Conservation (phyloP, 2,113 vertebrate genomes). For the Chloropsis cyanopogon region DNA sequence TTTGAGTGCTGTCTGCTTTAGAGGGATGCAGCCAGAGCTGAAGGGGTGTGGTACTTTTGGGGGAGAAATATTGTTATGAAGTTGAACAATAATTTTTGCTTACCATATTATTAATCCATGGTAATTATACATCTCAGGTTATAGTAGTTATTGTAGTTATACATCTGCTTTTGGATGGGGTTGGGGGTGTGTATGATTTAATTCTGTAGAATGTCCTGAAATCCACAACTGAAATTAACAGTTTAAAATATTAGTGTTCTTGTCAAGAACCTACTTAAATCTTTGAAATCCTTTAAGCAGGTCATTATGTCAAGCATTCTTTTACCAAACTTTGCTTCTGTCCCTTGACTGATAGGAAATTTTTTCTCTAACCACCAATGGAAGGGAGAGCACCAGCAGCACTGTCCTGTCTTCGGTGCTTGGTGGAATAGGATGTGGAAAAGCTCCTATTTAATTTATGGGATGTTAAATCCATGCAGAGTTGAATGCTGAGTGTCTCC, state of each 20-base stretch:
- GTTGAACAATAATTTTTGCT: background rate
- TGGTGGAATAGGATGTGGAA: background rate
- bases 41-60: background rate
- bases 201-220: background rate
- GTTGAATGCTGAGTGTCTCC: background rate
- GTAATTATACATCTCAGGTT: background rate
- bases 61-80: background rate
- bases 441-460: background rate
- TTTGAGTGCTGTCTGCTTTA: background rate
- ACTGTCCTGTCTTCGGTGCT: background rate
- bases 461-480: background rate
- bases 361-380: rapidly evolving
- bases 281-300: background rate
- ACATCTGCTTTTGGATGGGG: background rate
- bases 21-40: background rate
- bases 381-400: background rate
- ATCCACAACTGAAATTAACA: background rate
- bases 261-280: background rate
- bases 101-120: background rate
- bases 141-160: background rate
- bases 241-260: background rate
- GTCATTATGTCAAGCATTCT: rapidly evolving
- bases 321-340: background rate
- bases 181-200: background rate
- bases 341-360: background rate